A percentile compares a stretch with the other conserved stretches of the same genome.
phyloP scores from a whole-genome alignment of 2,113 vertebrate genomes.

The Rhagologus leucostigma region DNA sequence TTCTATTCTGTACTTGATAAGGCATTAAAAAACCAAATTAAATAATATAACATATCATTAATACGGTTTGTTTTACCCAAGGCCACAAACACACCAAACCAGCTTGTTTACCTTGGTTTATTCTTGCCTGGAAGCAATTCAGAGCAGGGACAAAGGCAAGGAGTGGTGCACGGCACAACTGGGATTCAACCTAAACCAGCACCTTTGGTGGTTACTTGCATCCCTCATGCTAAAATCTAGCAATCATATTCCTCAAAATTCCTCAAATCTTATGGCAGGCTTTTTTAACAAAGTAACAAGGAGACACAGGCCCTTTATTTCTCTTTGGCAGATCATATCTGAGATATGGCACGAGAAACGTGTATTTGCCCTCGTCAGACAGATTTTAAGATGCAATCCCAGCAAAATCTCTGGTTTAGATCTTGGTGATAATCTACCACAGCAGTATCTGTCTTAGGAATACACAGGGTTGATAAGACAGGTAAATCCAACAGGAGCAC shows the following conservation, averaged over 20 bases:
- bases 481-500: neutral
- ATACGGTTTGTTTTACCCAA: constrained; percentile 31
- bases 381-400: neutral
- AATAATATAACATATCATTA: constrained; percentile 47
- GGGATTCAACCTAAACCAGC: neutral
- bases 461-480: neutral
- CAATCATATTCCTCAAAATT: neutral
- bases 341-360: rapidly evolving
- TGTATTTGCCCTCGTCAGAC: neutral
- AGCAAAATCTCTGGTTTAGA: constrained; percentile 27
- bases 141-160: neutral
- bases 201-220: neutral
- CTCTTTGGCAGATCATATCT: neutral
- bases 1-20: constrained; percentile 38
- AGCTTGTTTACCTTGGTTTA: constrained; percentile 5
- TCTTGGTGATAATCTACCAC: neutral
- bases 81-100: constrained; percentile 31
- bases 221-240: neutral
- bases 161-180: neutral
- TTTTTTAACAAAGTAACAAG: neutral
- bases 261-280: neutral
- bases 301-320: neutral
- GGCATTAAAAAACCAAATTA: constrained; percentile 57
- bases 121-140: neutral
- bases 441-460: constrained; percentile 10